phyloP scores from a whole-genome alignment of 2,113 vertebrate genomes.

The Pterocles orientalis region DNA sequence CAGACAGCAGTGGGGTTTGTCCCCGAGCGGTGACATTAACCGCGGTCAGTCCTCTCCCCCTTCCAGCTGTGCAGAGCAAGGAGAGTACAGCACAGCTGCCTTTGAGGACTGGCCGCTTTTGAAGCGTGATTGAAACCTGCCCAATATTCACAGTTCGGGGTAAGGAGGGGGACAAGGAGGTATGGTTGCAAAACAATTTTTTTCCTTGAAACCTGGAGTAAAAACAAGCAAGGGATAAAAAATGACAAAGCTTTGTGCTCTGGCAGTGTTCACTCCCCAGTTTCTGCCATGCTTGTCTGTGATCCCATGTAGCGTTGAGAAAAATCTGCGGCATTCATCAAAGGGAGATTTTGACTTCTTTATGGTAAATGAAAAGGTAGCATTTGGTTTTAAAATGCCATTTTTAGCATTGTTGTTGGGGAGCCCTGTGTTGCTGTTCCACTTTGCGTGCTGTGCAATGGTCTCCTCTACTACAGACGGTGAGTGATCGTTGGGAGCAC shows the following conservation, averaged over 20 bases:
- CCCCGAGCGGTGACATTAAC: background rate
- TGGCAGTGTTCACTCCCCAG: background rate
- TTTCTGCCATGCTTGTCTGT: background rate
- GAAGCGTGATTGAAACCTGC: background rate
- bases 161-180: background rate
- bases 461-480: background rate
- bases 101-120: background rate
- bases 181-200: background rate
- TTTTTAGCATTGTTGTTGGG: background rate
- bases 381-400: background rate
- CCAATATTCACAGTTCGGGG: background rate
- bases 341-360: background rate
- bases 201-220: background rate
- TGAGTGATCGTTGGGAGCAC: background rate
- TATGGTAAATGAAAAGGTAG: background rate
- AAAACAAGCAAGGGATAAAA: background rate
- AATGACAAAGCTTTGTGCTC: background rate
- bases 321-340: background rate
- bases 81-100: background rate
- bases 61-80: background rate
- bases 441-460: accelerated
- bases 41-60: background rate
- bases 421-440: background rate
- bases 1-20: background rate
- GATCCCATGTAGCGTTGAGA: accelerated